Percentiles rank a stretch among this genome's conserved stretches.
phyloP scores from a whole-genome alignment of 2,113 vertebrate genomes.

The Semnopithecus entellus region DNA sequence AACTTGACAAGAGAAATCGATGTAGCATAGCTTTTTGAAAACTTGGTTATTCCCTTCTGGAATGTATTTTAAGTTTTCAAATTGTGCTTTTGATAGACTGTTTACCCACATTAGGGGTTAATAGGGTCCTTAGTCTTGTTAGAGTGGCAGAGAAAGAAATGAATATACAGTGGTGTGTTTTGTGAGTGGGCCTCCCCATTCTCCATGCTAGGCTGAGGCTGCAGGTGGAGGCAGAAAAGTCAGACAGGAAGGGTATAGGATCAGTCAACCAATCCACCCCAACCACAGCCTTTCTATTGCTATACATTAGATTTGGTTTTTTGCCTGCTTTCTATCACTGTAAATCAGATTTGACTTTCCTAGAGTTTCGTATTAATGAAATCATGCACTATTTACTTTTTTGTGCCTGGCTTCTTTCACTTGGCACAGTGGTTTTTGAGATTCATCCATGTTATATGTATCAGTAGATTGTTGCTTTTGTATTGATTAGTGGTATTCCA shows the following conservation, averaged over 20 bases:
- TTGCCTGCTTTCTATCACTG: neutral
- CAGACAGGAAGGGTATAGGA: neutral
- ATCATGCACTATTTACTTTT: neutral
- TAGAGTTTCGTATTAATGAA: neutral
- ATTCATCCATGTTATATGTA: neutral
- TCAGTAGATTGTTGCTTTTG: neutral
- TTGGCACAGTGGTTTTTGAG: neutral
- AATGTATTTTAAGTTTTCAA: constrained; percentile 3
- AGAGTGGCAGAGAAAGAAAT: neutral
- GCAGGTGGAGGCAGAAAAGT: neutral
- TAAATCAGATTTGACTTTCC: constrained; percentile 6
- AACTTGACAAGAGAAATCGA: neutral
- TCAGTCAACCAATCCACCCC: neutral
- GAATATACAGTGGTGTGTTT: neutral
- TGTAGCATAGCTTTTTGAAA: constrained; percentile 23
- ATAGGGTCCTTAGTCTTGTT: neutral
- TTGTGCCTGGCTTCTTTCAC: neutral
- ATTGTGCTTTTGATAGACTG: neutral
- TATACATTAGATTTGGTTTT: neutral
- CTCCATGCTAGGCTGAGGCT: neutral
- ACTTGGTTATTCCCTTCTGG: neutral
- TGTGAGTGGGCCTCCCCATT: neutral
- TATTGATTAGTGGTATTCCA: neutral
- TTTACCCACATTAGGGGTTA: neutral
- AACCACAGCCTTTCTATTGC: neutral